Conservation (phyloP, 1,140 invertebrate genomes). For the Drosophila chauvacae region DNA sequence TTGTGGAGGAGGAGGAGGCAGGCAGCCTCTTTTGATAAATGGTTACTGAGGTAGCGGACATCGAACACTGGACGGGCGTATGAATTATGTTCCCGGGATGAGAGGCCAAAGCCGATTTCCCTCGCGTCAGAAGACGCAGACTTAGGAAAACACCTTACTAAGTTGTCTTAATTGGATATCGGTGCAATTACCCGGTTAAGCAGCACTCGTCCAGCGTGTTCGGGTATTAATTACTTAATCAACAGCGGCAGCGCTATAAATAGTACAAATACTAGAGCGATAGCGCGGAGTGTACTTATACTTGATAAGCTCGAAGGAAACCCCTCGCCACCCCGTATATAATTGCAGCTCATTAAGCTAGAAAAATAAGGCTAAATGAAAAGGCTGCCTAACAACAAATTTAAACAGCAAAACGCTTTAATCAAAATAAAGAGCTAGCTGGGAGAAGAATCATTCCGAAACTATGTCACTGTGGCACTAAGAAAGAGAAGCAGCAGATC, state of each 20-base stretch:
- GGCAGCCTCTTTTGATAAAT: conserved; percentile 38
- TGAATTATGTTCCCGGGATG: conserved; percentile 36
- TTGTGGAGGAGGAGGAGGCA: conserved; percentile 29
- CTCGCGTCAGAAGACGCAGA: not conserved
- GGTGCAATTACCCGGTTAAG: conserved; percentile 39
- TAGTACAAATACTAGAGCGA: conserved; percentile 18
- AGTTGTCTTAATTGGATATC: conserved; percentile 46
- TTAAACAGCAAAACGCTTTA: conserved; percentile 48
- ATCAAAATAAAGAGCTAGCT: conserved; percentile 36
- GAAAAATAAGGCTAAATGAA: conserved; percentile 38
- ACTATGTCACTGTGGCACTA: conserved; percentile 68
- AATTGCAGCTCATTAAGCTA: conserved; percentile 59
- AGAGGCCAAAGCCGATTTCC: not conserved
- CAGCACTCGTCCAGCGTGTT: conserved; percentile 22
- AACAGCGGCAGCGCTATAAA: conserved; percentile 28
- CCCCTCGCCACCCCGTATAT: not conserved
- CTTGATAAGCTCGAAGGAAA: conserved; percentile 30
- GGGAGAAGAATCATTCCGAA: conserved; percentile 16
- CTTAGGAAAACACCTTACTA: not conserved
- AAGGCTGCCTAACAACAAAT: conserved; percentile 62
- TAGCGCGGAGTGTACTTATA: conserved; percentile 12
- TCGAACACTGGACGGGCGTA: conserved; percentile 22
- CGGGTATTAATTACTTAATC: conserved; percentile 58
- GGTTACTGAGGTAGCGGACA: conserved; percentile 38
- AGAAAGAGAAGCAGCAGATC: conserved; percentile 7